Base-by-base conservation (phyloP, 2,113 vertebrate species). In the Mormoops blainvillei region DNA sequence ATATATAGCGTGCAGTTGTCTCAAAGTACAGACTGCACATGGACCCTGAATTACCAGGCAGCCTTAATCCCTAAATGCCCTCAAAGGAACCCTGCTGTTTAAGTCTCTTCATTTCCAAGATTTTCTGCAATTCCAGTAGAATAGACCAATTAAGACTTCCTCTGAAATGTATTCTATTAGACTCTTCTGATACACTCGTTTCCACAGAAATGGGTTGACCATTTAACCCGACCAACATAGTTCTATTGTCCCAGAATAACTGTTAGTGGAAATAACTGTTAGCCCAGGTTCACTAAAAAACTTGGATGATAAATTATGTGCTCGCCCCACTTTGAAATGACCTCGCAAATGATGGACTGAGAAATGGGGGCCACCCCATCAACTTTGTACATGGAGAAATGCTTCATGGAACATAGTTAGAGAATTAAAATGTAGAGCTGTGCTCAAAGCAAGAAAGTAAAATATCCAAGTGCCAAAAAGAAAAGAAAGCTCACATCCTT, bases 251-350 rank as follows among this genome's bases (percentile, higher is more conserved):
- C 61, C 38, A 48, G 33, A 54, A 54, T 70, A 76, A 52, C 82
- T 92, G 93, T 92, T n/a, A n/a, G n/a, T n/a, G n/a, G n/a, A n/a
- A n/a, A n/a, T 78, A 74, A 48, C 20, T 82, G 26, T 71, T n/a
- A n/a, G 20, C 1, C 48, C 36, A 77, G 5, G 76, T 88, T 81
- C 43, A 56, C 41, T 77, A 31, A 84, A 82, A 90, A 88, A 9
- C 4, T 63, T 81, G 20, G 5, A 38, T 77, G 0, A 73, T 86
- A 92, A 80, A 61, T 52, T 50, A 56, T 26, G 28, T 33, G 3
- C 19, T 77, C 41, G 43, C 38, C 36, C 16, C 48, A 5, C 13
- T 4, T 94, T 9, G 41, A 94, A 83, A 86, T 77, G 18, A 56
- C 33, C 16, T 95, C 38, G 45, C n/a, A 56, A 76, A 76, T n/a